These are phyloP conservation scores for Poeciliopsis paucimaculata DNA, from an alignment of 2,797 vertebrate genomes.

Conservation along the genomic window DNA sequence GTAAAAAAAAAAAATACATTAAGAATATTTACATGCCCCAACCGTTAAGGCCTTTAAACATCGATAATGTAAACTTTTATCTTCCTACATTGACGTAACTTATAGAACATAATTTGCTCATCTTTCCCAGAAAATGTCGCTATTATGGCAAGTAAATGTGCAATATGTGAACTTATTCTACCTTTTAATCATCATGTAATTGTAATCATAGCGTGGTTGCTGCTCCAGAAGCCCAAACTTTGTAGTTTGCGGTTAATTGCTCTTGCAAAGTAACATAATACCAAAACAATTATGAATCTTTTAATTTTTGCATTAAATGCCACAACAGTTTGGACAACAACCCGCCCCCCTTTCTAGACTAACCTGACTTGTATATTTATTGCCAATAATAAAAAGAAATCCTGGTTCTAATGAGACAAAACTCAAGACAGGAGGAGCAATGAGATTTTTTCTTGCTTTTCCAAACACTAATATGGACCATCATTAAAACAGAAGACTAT, in stretches of 20 bases:
- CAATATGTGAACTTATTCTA: background rate
- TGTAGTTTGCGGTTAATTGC: background rate
- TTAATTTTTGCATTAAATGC: background rate
- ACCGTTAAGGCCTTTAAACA: background rate
- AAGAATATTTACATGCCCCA: too few species aligned
- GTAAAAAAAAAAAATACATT: too few species aligned
- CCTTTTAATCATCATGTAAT: background rate
- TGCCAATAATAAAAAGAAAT: slow-evolving; percentile 22
- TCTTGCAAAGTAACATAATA: background rate
- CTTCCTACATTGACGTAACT: background rate
- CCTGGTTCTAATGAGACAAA: slow-evolving; percentile 10
- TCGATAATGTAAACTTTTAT: background rate
- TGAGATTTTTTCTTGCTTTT: slow-evolving; percentile 14
- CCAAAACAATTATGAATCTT: background rate
- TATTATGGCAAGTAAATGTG: background rate
- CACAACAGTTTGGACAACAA: background rate
- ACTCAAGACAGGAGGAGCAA: slow-evolving; percentile 9
- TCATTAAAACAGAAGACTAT: slow-evolving; percentile 35
- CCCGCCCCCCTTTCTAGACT: background rate
- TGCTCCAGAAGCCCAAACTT: too few species aligned
- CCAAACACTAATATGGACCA: slow-evolving; percentile 32
- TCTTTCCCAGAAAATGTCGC: background rate
- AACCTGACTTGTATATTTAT: background rate
- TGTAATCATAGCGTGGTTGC: too few species aligned
- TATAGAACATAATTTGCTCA: background rate